A percentile compares a stretch with the other conserved stretches of the same genome.
phyloP scores from a whole-genome alignment of 64 coral and sea anemone species.

The Pocillopora damicornis region DNA sequence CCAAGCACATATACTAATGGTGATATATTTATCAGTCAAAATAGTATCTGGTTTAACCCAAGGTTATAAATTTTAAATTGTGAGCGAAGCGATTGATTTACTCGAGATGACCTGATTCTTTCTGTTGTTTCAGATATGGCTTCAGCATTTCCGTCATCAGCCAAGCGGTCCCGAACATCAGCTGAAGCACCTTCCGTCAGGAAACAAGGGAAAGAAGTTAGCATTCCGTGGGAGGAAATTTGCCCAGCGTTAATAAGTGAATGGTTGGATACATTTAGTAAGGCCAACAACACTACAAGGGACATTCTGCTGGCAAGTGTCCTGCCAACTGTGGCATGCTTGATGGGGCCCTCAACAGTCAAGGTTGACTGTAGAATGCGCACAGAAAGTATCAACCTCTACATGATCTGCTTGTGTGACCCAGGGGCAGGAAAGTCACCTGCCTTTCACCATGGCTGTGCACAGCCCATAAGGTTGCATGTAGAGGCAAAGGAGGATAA shows the following conservation, averaged over 20 bases:
- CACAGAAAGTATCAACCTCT: not conserved
- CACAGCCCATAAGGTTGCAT: not conserved
- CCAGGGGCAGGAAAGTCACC: conserved; percentile 23
- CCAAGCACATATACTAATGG: too few species aligned
- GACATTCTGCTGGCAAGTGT: conserved; percentile 33
- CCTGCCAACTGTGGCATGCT: conserved; percentile 19
- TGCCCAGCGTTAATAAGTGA: not conserved
- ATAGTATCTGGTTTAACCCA: too few species aligned
- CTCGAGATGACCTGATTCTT: too few species aligned
- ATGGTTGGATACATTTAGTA: conserved; percentile 9
- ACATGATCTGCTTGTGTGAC: not conserved
- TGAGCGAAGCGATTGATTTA: too few species aligned
- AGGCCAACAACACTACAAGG: conserved; percentile 29
- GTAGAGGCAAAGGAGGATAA: not conserved
- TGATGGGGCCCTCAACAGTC: not conserved
- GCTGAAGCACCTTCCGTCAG: too few species aligned
- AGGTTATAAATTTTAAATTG: too few species aligned
- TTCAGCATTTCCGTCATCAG: too few species aligned
- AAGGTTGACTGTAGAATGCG: conserved; percentile 9
- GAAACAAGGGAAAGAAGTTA: too few species aligned
- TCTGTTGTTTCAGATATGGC: too few species aligned
- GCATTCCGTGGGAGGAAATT: too few species aligned
- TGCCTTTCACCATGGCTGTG: conserved; percentile 9
- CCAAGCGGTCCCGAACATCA: too few species aligned
- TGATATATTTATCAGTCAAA: too few species aligned